Base-by-base conservation (phyloP, 2,888 invertebrate species). In the Copidosoma aretas region DNA sequence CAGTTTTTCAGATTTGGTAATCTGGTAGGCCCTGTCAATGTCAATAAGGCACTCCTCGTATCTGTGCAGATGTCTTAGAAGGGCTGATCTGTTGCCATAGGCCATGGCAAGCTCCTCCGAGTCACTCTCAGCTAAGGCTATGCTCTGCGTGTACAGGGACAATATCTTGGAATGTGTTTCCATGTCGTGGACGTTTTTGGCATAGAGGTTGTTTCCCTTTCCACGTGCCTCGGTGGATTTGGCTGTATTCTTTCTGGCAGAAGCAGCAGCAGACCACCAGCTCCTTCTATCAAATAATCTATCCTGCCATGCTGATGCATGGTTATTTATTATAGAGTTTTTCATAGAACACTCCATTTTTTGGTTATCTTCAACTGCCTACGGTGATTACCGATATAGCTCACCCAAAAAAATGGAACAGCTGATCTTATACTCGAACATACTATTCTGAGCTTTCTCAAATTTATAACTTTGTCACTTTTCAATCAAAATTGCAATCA, bases 11-110 rank as follows among this genome's bases (percentile, higher is more conserved):
- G 92, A 91, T 82, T 89, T 91, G 68, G 87, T 82, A 24, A 86
- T 81, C 54, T 83, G 79, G 14, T 91, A 84, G 0, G 92, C 89
- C 75, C 86, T 81, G 43, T 89, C 83, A 65, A 93, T 90, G 81
- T 94, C 93, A 75, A 84, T 80, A 52, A 92, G 76, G 77, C 91
- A 90, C 78, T 90, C 89, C 22, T 86, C 80, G 79, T 89, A 91
- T 56, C 89, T 86, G 72, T 88, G 85, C 76, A 90, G 84, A 74
- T 88, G 87, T 73, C 87, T 89, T 61, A 92, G 86, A 15, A 91
- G 88, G 39, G 92, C 93, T 54, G 93, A 92, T 75, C 94, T 87
- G 79, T 94, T 93, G 0, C 90, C 90, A 77, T 90, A 87, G 1
- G 91, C 91, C 59, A 91, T 82, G 19, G 87, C 84, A 72, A 91